Evolutionary conservation across 1,140 invertebrate species (phyloP).

Genomic region (Lordiphosa mommai): DNA sequence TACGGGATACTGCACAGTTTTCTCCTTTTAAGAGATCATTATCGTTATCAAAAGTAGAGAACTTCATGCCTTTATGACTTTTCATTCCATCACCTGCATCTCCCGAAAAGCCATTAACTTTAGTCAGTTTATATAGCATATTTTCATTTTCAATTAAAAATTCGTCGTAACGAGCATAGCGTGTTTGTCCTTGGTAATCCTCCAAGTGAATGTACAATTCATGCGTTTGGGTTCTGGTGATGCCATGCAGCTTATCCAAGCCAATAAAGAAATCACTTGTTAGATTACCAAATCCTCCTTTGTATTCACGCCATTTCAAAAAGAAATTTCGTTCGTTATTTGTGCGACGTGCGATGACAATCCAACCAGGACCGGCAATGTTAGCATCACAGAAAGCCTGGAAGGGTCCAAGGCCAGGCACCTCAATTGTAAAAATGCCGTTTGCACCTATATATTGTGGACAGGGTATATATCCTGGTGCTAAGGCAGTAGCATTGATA

Average conservation of each 20-base stretch:
- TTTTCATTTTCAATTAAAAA: neutral
- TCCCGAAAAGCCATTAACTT: neutral
- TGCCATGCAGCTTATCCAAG: conserved; percentile 1
- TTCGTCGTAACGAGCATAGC: neutral
- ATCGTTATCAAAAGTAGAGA: neutral
- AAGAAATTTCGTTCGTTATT: neutral
- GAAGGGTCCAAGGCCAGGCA: too few relatives aligned
- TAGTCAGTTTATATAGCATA: neutral
- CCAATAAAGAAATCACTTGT: too few relatives aligned
- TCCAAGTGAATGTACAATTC: neutral
- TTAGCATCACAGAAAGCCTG: neutral
- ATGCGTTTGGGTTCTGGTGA: neutral
- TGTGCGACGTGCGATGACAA: neutral
- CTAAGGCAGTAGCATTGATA: too few relatives aligned
- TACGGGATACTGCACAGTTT: too few relatives aligned
- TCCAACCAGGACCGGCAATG: neutral
- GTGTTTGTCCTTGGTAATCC: neutral
- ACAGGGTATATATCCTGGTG: too few relatives aligned
- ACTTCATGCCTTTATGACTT: neutral
- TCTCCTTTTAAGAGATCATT: too few relatives aligned
- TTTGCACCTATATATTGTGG: too few relatives aligned
- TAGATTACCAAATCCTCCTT: neutral
- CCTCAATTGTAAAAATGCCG: too few relatives aligned
- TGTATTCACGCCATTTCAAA: neutral
- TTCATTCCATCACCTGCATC: neutral